A percentile compares a stretch with the other conserved stretches of the same genome.
Conservation (phyloP, 2,113 vertebrate species). For the Morphnarchus princeps region DNA sequence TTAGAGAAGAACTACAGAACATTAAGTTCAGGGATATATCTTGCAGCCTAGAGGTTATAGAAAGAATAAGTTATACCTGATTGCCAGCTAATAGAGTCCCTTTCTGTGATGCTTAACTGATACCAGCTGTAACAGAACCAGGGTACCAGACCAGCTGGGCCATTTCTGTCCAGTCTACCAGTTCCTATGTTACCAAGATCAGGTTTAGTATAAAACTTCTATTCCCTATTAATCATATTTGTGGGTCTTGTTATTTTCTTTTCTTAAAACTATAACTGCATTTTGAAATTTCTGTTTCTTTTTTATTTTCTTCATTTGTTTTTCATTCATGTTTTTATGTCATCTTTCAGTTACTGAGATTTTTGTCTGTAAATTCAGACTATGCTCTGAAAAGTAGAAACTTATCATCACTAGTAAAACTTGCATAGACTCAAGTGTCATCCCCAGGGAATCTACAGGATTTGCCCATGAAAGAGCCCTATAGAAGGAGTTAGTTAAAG, state of each 20-base stretch:
- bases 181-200: background rate
- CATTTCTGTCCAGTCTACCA: background rate
- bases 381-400: background rate
- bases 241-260: fast-evolving
- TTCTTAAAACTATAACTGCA: background rate
- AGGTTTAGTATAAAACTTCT: background rate
- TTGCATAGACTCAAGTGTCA: background rate
- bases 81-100: background rate
- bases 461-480: background rate
- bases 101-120: background rate
- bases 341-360: background rate
- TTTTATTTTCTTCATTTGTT: background rate
- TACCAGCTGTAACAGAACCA: background rate
- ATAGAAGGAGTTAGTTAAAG: background rate
- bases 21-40: background rate
- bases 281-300: background rate
- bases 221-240: background rate
- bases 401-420: background rate
- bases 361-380: background rate
- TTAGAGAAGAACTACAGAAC: background rate
- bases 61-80: background rate
- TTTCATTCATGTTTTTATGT: background rate
- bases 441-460: background rate
- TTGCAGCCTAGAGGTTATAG: background rate
- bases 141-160: background rate